Percentiles rank a stretch among this genome's conserved stretches.
Evolutionary conservation across 2,888 invertebrate genomes (phyloP).

Genomic region (Tubulanus polymorphus): DNA sequence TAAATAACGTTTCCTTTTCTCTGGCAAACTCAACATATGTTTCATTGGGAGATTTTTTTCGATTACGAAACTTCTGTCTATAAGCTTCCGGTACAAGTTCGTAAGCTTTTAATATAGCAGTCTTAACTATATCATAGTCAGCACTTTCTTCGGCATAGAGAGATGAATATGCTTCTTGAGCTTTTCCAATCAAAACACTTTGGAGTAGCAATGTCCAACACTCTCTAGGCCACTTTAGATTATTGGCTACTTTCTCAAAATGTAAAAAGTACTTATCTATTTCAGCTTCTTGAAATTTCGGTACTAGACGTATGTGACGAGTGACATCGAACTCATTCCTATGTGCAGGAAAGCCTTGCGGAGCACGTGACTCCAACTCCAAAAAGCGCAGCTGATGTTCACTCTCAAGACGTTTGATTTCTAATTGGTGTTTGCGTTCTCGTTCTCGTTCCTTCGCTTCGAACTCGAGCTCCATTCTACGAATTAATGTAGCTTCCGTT

Average conservation of each 20-base stretch:
- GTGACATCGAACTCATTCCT: conserved; percentile 4
- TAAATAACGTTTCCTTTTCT: conserved; percentile 14
- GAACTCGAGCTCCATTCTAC: too few species aligned
- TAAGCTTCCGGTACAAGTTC: conserved; percentile 18
- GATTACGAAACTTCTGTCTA: conserved; percentile 14
- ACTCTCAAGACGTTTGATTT: too few species aligned
- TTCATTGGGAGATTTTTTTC: conserved; percentile 6
- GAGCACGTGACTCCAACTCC: too few species aligned
- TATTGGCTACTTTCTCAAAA: conserved; percentile 15
- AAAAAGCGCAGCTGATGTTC: too few species aligned
- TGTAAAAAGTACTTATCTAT: conserved; percentile 14
- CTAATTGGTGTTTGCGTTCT: too few species aligned
- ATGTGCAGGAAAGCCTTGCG: too few species aligned
- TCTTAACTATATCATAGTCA: conserved; percentile 16
- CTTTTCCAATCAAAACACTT: conserved; percentile 15
- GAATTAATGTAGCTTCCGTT: too few species aligned
- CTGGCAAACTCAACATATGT: conserved; percentile 20
- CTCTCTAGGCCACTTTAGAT: conserved; percentile 16
- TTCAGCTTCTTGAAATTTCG: conserved; percentile 14
- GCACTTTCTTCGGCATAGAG: conserved; percentile 9
- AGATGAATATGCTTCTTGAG: conserved; percentile 11
- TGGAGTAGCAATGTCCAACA: conserved; percentile 19
- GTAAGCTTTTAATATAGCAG: conserved; percentile 17
- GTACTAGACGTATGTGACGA: conserved; percentile 10
- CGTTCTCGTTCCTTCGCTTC: too few species aligned